These are phyloP conservation scores for Cosmia pyralina DNA, from an alignment of 2,888 invertebrate genomes.

Conservation along the genomic window DNA sequence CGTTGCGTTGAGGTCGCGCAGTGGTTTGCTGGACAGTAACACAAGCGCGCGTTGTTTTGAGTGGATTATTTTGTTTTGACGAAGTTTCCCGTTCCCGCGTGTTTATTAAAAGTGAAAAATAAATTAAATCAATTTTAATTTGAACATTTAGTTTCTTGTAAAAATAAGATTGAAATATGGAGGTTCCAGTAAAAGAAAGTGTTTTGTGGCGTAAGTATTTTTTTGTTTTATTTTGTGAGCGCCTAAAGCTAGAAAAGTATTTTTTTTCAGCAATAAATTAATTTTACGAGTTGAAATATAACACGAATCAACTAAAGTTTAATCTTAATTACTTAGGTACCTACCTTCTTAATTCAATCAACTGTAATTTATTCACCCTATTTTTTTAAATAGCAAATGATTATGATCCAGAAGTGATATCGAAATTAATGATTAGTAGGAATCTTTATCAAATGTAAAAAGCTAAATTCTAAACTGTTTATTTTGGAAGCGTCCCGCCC, in stretches of 20 bases:
- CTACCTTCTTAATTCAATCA: too few species aligned
- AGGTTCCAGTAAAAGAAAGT: constrained; percentile 90
- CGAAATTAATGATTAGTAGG: background rate
- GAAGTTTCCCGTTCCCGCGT: constrained; percentile 17
- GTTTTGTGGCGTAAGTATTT: constrained; percentile 90
- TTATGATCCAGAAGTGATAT: background rate
- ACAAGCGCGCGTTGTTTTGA: constrained; percentile 42
- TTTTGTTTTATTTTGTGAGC: background rate
- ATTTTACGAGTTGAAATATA: background rate
- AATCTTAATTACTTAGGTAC: background rate
- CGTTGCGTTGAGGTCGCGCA: constrained; percentile 44
- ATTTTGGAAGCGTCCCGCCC: constrained; percentile 7
- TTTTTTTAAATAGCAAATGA: background rate
- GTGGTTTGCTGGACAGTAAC: constrained; percentile 30
- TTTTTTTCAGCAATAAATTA: background rate
- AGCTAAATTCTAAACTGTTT: background rate
- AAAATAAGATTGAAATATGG: constrained; percentile 74
- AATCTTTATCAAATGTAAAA: too few species aligned
- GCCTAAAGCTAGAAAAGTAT: background rate
- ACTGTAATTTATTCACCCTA: background rate
- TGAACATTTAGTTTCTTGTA: background rate
- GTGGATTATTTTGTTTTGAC: constrained; percentile 9
- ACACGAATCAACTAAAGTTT: background rate
- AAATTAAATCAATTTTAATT: background rate
- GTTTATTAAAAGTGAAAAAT: constrained; percentile 2